Conservation (phyloP, 2,888 invertebrate genomes). For the Sceliomorpha sp. region DNA sequence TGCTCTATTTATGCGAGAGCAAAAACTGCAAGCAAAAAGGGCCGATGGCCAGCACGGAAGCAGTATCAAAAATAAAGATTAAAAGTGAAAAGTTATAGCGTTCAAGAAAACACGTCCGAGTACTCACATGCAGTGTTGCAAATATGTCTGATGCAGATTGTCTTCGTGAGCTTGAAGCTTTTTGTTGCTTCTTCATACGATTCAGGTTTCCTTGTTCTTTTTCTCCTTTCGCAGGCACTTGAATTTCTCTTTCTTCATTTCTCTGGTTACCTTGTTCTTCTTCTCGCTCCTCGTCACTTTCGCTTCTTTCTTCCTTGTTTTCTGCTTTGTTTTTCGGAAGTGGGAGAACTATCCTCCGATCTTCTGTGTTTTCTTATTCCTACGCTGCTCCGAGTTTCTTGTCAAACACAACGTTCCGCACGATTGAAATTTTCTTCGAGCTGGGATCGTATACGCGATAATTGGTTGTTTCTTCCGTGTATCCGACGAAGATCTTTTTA, state of each 20-base stretch:
- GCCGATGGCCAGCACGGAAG: too few relatives aligned
- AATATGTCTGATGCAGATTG: too few relatives aligned
- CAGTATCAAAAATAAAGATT: too few relatives aligned
- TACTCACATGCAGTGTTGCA: too few relatives aligned
- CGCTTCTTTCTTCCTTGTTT: conserved; percentile 9
- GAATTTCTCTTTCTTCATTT: conserved; percentile 10
- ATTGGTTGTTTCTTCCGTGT: conserved; percentile 49
- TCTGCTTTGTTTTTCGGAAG: conserved; percentile 12
- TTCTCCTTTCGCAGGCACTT: conserved; percentile 9
- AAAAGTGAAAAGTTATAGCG: too few relatives aligned
- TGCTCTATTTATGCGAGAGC: too few relatives aligned
- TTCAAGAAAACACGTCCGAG: too few relatives aligned
- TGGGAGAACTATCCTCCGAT: conserved; percentile 22
- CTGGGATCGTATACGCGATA: conserved; percentile 60
- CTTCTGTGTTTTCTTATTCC: conserved; percentile 17
- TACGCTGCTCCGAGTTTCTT: conserved; percentile 35
- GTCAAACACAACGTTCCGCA: conserved; percentile 62
- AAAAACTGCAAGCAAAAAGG: too few relatives aligned
- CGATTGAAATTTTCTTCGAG: conserved; percentile 44
- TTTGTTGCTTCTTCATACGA: conserved; percentile 22
- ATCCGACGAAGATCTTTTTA: conserved; percentile 49
- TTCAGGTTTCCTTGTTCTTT: conserved; percentile 15
- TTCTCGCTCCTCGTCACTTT: not conserved
- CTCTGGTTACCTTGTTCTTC: too few relatives aligned
- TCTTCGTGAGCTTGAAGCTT: too few relatives aligned